Base-by-base conservation (phyloP, 2,113 vertebrate species). In the Heterotilapia buettikoferi region DNA sequence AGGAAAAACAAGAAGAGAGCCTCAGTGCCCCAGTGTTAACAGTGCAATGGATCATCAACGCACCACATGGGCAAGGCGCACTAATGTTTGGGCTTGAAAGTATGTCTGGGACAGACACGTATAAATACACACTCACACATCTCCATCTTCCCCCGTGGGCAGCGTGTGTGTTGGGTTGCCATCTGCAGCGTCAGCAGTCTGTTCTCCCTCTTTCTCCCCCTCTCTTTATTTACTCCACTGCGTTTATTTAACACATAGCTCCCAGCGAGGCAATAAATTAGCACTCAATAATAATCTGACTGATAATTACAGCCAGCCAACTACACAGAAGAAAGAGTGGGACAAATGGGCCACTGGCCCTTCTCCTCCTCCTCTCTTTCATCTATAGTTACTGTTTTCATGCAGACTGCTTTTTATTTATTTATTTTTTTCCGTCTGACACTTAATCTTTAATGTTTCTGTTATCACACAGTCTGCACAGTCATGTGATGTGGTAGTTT, bases 211-310 rank as follows among this genome's bases (percentile, higher is more conserved):
- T 38, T 78, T 80, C 56, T 54, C 61, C 53, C 78, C 63, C 83
- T 76, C 84, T 78, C 90, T 93, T 91, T 96, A 95, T 95, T 95
- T 95, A 96, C 96, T 92, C 90, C n/a, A 61, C 86, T 89, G 86
- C 85, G 86, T 96, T 96, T 96, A 95, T 95, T 96, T 96, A 95
- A 95, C 95, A 96, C 92, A 92, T 91, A 94, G 94, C 95, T 95
- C 89, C 90, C 89, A 89, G 96, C 90, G 80, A 95, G 89, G 86
- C 92, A 95, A 96, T 96, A 95, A 96, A 96, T 96, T 95, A 96
- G 92, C 94, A 93, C 95, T 95, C 94, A 94, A 95, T 96, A 96
- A 95, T 93, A 94, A 95, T 94, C 88, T 68, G 87, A 87, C 90
- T 93, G 92, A 94, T 95, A 95, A 94, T 94, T 94, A 96, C 86